Conservation (phyloP, 1,140 invertebrate genomes). For the Drosophila ambigua region DNA sequence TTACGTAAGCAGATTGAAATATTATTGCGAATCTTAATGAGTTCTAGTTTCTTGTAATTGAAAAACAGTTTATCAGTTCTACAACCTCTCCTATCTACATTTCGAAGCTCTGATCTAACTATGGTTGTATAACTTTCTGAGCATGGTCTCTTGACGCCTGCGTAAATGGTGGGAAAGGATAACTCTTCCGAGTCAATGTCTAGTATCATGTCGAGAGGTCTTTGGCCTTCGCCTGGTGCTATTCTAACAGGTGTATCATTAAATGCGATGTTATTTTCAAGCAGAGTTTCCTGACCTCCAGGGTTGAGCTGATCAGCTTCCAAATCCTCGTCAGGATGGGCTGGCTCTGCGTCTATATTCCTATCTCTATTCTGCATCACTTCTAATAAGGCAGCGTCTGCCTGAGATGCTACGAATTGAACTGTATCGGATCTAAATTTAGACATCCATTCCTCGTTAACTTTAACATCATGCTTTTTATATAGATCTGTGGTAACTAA, state of each 20-base stretch:
- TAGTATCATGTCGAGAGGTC: not conserved
- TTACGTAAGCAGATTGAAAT: slow-evolving; percentile 2
- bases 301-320: not conserved
- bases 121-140: not conserved
- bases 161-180: not conserved
- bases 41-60: not conserved
- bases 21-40: not conserved
- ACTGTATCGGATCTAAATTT: not conserved
- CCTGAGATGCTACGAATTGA: not conserved
- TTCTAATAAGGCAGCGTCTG: not conserved
- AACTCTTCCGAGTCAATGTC: not conserved
- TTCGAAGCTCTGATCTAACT: slow-evolving; percentile 1
- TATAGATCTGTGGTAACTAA: not conserved
- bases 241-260: not conserved
- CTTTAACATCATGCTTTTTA: not conserved
- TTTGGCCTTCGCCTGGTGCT: not conserved
- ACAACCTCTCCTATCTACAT: not conserved
- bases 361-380: not conserved
- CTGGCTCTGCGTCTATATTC: not conserved
- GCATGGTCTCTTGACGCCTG: not conserved
- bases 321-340: not conserved
- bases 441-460: slow-evolving; percentile 1
- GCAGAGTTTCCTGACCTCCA: slow-evolving; percentile 1
- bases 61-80: not conserved
- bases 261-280: not conserved